Conservation (phyloP, 2,888 invertebrate genomes). For the Phymatocera aterrima region DNA sequence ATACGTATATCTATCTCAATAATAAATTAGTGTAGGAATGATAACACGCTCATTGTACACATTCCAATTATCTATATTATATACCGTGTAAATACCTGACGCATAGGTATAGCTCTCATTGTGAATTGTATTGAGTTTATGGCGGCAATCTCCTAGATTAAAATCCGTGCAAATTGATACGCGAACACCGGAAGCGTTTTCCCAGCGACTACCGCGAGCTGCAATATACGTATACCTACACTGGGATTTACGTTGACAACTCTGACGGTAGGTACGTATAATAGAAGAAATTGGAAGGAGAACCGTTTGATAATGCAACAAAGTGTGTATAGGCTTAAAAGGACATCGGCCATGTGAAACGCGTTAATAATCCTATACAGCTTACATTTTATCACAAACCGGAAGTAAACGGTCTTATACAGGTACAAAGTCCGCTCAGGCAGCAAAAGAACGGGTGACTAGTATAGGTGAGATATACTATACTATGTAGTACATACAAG, state of each 20-base stretch:
- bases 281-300: background rate
- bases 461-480: conserved; percentile 14
- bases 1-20: background rate
- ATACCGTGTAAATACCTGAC: background rate
- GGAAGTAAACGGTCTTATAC: conserved; percentile 29
- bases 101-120: no score
- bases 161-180: conserved; percentile 20
- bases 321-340: conserved; percentile 16
- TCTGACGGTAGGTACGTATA: background rate
- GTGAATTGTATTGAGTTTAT: background rate
- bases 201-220: conserved; percentile 8
- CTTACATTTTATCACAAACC: conserved; percentile 35
- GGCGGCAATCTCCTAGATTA: background rate
- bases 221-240: background rate
- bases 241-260: background rate
- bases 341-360: conserved; percentile 5
- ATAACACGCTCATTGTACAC: background rate
- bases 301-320: background rate
- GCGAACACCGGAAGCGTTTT: conserved; percentile 18
- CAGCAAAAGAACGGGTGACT: conserved; percentile 24
- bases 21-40: background rate
- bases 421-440: conserved; percentile 37
- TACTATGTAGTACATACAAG: no score
- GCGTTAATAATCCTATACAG: conserved; percentile 22
- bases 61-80: background rate